Conservation (phyloP, 2,113 vertebrate species). For the Macquaria ambigua region DNA sequence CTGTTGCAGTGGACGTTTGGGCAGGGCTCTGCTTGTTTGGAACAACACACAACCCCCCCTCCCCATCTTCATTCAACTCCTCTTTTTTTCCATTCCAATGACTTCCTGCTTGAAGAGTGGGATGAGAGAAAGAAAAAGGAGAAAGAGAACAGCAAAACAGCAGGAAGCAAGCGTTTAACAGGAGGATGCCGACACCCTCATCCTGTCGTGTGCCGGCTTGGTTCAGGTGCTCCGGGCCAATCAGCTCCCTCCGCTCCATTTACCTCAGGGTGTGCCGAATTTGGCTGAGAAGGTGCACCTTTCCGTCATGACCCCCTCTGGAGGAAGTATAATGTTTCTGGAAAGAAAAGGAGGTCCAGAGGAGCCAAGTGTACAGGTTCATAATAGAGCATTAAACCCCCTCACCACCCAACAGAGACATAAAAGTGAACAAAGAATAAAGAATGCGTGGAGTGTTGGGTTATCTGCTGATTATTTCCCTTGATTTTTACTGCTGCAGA, state of each 20-base stretch:
- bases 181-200: conserved; percentile 90
- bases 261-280: conserved; percentile 81
- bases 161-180: conserved; percentile 89
- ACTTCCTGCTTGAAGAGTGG: conserved; percentile 89
- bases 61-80: conserved; percentile 78
- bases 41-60: conserved; percentile 34
- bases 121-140: conserved; percentile 62
- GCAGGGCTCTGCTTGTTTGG: conserved; percentile 48
- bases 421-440: conserved; percentile 72
- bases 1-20: conserved; percentile 20
- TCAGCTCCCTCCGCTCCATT: conserved; percentile 83
- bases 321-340: conserved; percentile 78
- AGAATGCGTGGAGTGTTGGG: conserved; percentile 56
- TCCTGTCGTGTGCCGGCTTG: conserved; percentile 95
- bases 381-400: conserved; percentile 42
- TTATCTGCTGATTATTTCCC: conserved; percentile 74
- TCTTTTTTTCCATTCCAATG: conserved; percentile 84
- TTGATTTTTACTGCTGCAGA: conserved; percentile 67
- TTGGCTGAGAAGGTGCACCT: conserved; percentile 66
- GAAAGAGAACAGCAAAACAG: conserved; percentile 83
- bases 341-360: conserved; percentile 60
- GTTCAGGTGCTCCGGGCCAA: conserved; percentile 91
- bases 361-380: conserved; percentile 33
- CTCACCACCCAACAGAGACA: conserved; percentile 44
- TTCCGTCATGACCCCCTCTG: conserved; percentile 58